Base-by-base conservation (phyloP, 2,888 invertebrate species). In the Nipponacmea schrenckii region DNA sequence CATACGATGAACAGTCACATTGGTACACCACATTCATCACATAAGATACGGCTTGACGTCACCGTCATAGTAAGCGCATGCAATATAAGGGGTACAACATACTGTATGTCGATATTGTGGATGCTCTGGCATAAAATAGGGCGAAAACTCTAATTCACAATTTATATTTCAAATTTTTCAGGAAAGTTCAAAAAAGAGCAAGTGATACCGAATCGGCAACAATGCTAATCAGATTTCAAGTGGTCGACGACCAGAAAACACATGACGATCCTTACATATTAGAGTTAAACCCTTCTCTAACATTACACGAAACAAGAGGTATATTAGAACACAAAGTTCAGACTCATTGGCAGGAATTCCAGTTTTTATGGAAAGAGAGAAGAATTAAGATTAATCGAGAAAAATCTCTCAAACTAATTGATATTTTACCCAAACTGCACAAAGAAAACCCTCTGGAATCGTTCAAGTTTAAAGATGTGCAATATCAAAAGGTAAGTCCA, bases 361-460 rank as follows among this genome's bases (percentile, higher is more conserved):
- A 79, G 12, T 80, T 79, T 68, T 68, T 80, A 17, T 70, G 70
- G 26, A 75, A 73, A 24, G 69, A 74, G 46, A 75, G 71, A 66
- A 77, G 79, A 69, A 73, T 80, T n/a, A 44, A 73, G 20, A 72
- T 72, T 24, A 67, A 72, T 50, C 67, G 70, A 17, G 80, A 80
- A 62, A 69, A 73, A 65, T 65, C 69, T 0, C 48, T 76, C 17
- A 74, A 74, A 3, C 63, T 80, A 50, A 70, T 78, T 64, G 79
- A 80, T 66, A 79, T 80, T 63, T 71, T 80, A 17, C 80, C 80
- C 2, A 76, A 74, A 48, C 62, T 77, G 4, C 77, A 74, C 1
- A 50, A 67, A 2, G 67, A 68, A 17, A 56, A 64, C 20, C 78
- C 78, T 8, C 15, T 45, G 3, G 46, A 69, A 20, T 63, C 67